These are phyloP conservation scores for Spea multiplicata DNA, from an alignment of 2,113 vertebrate genomes.

Conservation along the genomic window DNA sequence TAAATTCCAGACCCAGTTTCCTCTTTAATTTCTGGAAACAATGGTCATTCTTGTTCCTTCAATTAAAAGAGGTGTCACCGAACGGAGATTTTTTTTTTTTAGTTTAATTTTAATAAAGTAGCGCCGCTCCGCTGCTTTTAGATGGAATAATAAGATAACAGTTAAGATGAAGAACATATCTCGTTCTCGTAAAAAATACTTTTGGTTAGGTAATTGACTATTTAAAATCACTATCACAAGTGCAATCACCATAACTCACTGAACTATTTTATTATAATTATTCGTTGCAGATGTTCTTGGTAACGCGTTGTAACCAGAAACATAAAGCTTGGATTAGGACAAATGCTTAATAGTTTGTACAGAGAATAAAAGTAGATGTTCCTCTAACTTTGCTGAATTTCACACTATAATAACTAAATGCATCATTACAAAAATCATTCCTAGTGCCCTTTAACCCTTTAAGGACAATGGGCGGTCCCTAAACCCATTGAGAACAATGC, in stretches of 20 bases:
- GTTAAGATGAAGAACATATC: neutral
- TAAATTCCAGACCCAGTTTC: slow-evolving; percentile 66
- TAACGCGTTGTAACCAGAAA: neutral
- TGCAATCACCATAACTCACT: neutral
- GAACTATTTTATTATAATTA: neutral
- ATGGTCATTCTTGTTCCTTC: neutral
- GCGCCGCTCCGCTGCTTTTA: neutral
- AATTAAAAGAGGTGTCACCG: neutral
- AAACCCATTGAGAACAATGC: too few relatives aligned
- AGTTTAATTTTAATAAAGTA: neutral
- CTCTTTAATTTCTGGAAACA: slow-evolving; percentile 49
- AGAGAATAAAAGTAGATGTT: too few relatives aligned
- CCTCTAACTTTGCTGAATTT: too few relatives aligned
- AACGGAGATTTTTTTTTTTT: neutral
- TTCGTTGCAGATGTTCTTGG: neutral
- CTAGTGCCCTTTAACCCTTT: too few relatives aligned
- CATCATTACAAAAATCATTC: too few relatives aligned
- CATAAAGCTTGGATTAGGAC: neutral
- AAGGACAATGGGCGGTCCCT: too few relatives aligned
- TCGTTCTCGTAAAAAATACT: neutral
- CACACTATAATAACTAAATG: too few relatives aligned
- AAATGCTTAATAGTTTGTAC: neutral
- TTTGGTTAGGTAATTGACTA: neutral
- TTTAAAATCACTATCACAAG: neutral
- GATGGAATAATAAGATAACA: neutral